Evolutionary conservation across 2,797 vertebrate species (phyloP).

Genomic region (Pygocentrus nattereri): DNA sequence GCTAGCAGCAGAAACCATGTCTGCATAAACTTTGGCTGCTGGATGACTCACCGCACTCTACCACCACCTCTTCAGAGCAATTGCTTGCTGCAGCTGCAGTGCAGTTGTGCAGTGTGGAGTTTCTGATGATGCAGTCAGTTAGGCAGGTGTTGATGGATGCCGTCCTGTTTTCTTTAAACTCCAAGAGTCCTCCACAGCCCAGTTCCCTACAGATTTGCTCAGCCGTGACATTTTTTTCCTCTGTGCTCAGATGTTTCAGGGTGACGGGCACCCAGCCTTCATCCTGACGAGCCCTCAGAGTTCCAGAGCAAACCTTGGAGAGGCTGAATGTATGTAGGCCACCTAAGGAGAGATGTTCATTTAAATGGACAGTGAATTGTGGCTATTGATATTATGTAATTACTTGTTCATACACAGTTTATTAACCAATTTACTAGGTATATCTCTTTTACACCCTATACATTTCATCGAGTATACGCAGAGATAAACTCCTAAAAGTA

Average conservation of each 20-base stretch:
- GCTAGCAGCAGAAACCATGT: not conserved
- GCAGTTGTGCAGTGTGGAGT: conserved; percentile 53
- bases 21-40: not conserved
- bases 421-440: too few species aligned
- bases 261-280: conserved; percentile 40
- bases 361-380: not conserved
- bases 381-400: not conserved
- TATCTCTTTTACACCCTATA: too few species aligned
- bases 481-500: too few species aligned
- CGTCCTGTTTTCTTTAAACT: not conserved
- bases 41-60: conserved; percentile 59
- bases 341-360: conserved; percentile 32
- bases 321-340: conserved; percentile 26
- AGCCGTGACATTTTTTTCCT: conserved; percentile 1
- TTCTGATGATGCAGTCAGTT: conserved; percentile 51
- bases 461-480: too few species aligned
- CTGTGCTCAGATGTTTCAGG: conserved; percentile 25
- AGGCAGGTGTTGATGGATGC: conserved; percentile 41
- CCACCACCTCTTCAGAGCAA: conserved; percentile 43
- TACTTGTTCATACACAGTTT: too few species aligned
- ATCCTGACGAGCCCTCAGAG: conserved; percentile 15
- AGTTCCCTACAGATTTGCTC: conserved; percentile 47
- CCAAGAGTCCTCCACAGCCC: conserved; percentile 46
- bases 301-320: conserved; percentile 52
- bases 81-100: conserved; percentile 1